Evolutionary conservation across 2,888 invertebrate species (phyloP).

Genomic region (Lacanobia wlatinum): DNA sequence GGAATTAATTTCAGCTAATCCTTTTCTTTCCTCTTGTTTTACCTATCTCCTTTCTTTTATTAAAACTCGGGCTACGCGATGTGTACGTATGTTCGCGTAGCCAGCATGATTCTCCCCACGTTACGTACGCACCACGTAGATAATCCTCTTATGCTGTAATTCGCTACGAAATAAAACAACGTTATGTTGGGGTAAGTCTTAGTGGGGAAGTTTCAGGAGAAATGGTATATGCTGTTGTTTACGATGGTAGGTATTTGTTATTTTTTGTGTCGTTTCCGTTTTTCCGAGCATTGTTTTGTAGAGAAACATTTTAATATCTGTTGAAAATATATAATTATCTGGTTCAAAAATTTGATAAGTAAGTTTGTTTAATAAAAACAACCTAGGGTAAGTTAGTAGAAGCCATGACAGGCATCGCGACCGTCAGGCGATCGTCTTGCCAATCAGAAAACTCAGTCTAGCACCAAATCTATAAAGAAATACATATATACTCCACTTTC

Average conservation of each 20-base stretch:
- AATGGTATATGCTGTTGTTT: background rate
- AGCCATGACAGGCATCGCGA: no score
- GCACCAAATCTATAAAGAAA: no score
- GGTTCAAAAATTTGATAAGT: no score
- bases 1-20: conserved; percentile 1
- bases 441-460: background rate
- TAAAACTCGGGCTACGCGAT: conserved; percentile 13
- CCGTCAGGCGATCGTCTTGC: no score
- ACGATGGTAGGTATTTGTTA: background rate
- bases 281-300: background rate
- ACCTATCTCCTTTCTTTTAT: conserved; percentile 14
- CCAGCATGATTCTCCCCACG: conserved; percentile 18
- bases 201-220: conserved; percentile 3
- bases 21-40: conserved; percentile 19
- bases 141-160: conserved; percentile 49
- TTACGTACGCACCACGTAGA: conserved; percentile 9
- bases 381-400: no score
- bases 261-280: conserved; percentile 3
- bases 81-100: conserved; percentile 10
- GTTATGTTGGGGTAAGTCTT: conserved; percentile 10
- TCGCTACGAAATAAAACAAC: conserved; percentile 40
- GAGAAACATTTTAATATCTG: no score
- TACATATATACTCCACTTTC: no score
- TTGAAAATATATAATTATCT: no score
- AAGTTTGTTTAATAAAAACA: no score